Conservation (phyloP, 1,140 invertebrate genomes). For the Bombus breviceps region DNA sequence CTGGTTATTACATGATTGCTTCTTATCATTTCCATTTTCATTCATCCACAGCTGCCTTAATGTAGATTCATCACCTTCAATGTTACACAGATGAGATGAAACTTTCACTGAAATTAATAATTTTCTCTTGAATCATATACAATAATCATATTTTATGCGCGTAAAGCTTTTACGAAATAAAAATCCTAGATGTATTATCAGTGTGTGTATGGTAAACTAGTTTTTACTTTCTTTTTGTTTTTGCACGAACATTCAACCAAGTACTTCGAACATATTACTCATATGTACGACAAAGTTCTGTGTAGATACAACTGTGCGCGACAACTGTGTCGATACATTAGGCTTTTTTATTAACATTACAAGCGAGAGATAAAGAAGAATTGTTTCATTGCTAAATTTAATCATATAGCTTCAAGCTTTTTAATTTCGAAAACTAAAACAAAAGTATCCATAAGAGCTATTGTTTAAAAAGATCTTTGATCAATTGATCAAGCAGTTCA, state of each 20-base stretch:
- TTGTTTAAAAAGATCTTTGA: too few species aligned
- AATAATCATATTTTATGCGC: neutral
- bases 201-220: neutral
- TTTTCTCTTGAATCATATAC: neutral
- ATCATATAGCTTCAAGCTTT: too few species aligned
- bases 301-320: neutral
- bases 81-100: neutral
- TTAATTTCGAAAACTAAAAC: too few species aligned
- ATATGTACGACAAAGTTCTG: neutral
- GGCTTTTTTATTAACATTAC: neutral
- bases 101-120: neutral
- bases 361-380: neutral
- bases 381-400: neutral
- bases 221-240: slow-evolving; percentile 28
- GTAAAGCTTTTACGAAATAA: neutral
- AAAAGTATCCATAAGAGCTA: too few species aligned
- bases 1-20: slow-evolving; percentile 72
- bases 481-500: neutral
- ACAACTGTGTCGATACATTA: neutral
- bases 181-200: neutral
- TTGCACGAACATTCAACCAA: slow-evolving; percentile 45
- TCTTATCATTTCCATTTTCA: slow-evolving; percentile 59
- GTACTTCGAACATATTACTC: slow-evolving; percentile 41
- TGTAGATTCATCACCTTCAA: slow-evolving; percentile 17
- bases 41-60: slow-evolving; percentile 33